phyloP scores from a whole-genome alignment of 35 echinoderm and acorn worm genomes.

The Acanthaster planci region DNA sequence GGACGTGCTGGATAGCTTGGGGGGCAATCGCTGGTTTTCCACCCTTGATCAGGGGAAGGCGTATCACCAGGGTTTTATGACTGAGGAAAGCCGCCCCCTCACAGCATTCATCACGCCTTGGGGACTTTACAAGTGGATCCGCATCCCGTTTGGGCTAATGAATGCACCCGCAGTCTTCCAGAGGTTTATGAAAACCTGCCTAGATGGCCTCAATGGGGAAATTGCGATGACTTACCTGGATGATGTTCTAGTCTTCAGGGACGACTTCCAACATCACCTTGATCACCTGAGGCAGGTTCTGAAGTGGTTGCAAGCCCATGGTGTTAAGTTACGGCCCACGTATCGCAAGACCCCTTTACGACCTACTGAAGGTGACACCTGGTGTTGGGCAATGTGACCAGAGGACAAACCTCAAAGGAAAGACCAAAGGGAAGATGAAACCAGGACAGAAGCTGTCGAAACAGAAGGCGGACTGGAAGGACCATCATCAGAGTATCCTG shows the following conservation, averaged over 20 bases:
- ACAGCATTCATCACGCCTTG: too few relatives aligned
- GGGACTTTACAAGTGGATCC: too few relatives aligned
- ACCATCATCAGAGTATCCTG: conserved; percentile 30
- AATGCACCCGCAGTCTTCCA: too few relatives aligned
- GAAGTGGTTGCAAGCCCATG: neutral
- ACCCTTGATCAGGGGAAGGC: conserved; percentile 55
- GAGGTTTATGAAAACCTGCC: too few relatives aligned
- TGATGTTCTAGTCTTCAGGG: too few relatives aligned
- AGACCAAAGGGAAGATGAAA: neutral
- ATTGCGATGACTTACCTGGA: too few relatives aligned
- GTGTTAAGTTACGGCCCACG: neutral
- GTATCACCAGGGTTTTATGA: conserved; percentile 72
- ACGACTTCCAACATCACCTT: neutral
- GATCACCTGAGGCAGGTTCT: neutral
- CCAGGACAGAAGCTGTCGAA: neutral
- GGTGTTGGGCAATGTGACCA: too few relatives aligned
- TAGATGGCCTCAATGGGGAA: too few relatives aligned
- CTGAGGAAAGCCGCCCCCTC: conserved; percentile 36
- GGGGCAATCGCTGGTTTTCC: conserved; percentile 32
- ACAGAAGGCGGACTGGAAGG: conserved; percentile 36
- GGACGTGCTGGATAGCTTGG: conserved; percentile 9
- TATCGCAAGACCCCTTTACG: neutral
- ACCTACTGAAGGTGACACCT: neutral
- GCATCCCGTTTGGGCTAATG: too few relatives aligned
- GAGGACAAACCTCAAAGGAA: neutral